A percentile compares a stretch with the other conserved stretches of the same genome.
phyloP scores from a whole-genome alignment of 1,140 invertebrate genomes.

The Steinernema feltiae region DNA sequence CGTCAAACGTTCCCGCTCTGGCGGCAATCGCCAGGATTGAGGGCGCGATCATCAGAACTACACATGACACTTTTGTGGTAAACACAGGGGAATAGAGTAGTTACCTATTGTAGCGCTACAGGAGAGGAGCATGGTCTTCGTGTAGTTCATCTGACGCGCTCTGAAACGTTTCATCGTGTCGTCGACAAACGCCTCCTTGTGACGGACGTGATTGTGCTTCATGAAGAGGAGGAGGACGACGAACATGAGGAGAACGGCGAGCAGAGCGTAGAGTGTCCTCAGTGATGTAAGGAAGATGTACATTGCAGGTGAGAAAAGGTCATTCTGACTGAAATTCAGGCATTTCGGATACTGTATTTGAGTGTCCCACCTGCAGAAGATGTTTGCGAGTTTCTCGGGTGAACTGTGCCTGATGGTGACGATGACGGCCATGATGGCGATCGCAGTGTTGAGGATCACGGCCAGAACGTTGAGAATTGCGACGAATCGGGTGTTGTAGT shows the following conservation, averaged over 20 bases:
- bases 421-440: background rate
- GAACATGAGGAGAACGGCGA: background rate
- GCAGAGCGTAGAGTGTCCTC: background rate
- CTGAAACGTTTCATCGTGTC: background rate
- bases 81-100: background rate
- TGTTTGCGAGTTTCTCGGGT: background rate
- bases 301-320: background rate
- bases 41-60: background rate
- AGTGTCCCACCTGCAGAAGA: background rate
- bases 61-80: background rate
- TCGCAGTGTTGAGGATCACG: background rate
- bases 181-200: background rate
- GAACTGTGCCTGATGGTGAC: background rate
- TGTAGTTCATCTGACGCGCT: background rate
- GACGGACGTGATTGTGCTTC: background rate
- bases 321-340: background rate
- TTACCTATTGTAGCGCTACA: background rate
- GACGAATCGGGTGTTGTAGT: background rate
- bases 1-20: background rate
- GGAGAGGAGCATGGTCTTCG: conserved; percentile 7
- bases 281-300: background rate
- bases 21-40: background rate
- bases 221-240: background rate
- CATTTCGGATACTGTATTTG: background rate
- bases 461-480: background rate